A percentile compares a stretch with the other conserved stretches of the same genome.
Conservation (phyloP, 2,888 invertebrate genomes). For the Palloptera scutellata region DNA sequence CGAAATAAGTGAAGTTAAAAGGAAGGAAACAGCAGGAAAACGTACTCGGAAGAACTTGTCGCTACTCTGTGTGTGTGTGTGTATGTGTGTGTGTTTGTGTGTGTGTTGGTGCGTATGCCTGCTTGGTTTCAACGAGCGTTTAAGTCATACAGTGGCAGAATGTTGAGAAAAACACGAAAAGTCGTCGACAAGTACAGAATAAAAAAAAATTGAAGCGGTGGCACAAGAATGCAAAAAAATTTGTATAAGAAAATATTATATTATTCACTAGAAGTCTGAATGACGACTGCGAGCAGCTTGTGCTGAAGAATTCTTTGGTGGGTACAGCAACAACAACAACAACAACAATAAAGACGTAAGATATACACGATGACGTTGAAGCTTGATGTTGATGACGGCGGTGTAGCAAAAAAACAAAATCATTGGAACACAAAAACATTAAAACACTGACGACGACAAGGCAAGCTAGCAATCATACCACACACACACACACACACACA, state of each 20-base stretch:
- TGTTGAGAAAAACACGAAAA: constrained; percentile 1
- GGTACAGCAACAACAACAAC: neutral
- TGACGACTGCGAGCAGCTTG: neutral
- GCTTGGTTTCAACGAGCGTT: neutral
- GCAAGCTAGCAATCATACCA: neutral
- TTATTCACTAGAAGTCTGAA: neutral
- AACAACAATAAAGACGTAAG: neutral
- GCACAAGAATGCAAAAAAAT: constrained; percentile 25
- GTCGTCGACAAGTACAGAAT: constrained; percentile 14
- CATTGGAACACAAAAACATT: neutral
- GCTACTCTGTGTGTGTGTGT: neutral
- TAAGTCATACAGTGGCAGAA: neutral
- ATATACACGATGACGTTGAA: neutral
- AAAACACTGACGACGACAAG: neutral
- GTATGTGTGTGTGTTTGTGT: neutral
- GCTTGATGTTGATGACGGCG: constrained; percentile 1
- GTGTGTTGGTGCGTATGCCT: no score
- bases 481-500: neutral
- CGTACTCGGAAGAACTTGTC: constrained; percentile 23
- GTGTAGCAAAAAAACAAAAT: neutral
- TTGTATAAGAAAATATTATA: neutral
- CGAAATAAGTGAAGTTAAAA: neutral
- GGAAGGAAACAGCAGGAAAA: constrained; percentile 23
- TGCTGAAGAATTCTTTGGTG: neutral
- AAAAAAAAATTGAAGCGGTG: constrained; percentile 20